Percentiles rank a stretch among this genome's conserved stretches.
Evolutionary conservation across 2,113 vertebrate genomes (phyloP).

Genomic region (Burhinus bistriatus): DNA sequence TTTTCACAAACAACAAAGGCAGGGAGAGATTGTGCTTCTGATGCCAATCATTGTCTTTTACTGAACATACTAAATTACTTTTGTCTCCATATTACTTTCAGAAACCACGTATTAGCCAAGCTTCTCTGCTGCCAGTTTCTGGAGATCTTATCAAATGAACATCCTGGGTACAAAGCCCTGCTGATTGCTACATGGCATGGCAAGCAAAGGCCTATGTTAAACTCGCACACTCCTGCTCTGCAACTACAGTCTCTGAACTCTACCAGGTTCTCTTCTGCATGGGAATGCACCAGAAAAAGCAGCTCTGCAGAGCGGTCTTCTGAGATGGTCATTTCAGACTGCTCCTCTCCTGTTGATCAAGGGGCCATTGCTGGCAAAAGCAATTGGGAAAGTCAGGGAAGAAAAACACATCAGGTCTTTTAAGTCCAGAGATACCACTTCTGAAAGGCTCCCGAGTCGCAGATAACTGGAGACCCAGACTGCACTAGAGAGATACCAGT

Average conservation of each 20-base stretch:
- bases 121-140: neutral
- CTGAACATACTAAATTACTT: neutral
- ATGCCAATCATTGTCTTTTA: neutral
- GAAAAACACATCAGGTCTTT: neutral
- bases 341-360: neutral
- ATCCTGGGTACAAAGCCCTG: neutral
- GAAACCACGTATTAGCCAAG: neutral
- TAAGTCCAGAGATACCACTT: neutral
- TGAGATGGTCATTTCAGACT: neutral
- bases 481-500: neutral
- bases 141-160: neutral
- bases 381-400: neutral
- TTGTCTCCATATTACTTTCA: neutral
- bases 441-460: neutral
- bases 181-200: neutral
- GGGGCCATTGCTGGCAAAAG: neutral
- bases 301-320: neutral
- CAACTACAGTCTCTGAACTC: fast-evolving
- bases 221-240: neutral
- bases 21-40: neutral
- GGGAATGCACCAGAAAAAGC: neutral
- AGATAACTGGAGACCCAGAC: neutral
- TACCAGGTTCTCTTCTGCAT: neutral
- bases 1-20: neutral
- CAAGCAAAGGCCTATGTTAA: neutral